Conservation (phyloP, 2,888 invertebrate genomes). For the Actias luna region DNA sequence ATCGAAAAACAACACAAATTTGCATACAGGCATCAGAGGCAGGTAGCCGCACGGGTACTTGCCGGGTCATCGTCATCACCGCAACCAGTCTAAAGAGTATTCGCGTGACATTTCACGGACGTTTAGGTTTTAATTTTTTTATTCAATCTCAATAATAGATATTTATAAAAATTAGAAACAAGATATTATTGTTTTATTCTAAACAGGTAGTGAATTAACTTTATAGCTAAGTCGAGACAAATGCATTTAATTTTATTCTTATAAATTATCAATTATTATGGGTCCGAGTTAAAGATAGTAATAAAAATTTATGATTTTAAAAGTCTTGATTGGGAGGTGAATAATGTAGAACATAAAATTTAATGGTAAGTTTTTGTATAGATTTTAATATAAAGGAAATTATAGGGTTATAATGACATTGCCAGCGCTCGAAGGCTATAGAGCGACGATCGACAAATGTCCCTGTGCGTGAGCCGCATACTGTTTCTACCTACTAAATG, state of each 20-base stretch:
- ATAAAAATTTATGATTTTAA: conserved; percentile 1
- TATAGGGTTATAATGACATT: conserved; percentile 38
- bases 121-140: conserved; percentile 57
- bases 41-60: conserved; percentile 58
- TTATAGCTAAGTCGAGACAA: conserved; percentile 24
- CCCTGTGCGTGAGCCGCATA: conserved; percentile 49
- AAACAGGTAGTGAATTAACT: conserved; percentile 27
- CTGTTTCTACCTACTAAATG: conserved; percentile 13
- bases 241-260: conserved; percentile 22
- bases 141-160: conserved; percentile 34
- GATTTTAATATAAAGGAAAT: conserved; percentile 27
- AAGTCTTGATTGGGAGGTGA: not conserved
- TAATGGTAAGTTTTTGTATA: not conserved
- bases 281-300: not conserved
- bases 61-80: conserved; percentile 73
- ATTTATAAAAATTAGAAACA: conserved; percentile 34
- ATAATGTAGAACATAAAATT: not conserved
- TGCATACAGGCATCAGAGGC: conserved; percentile 69
- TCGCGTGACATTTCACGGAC: conserved; percentile 66
- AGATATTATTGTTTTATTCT: conserved; percentile 37
- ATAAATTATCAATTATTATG: conserved; percentile 15
- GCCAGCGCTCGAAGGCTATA: conserved; percentile 48
- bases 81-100: conserved; percentile 65
- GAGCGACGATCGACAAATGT: conserved; percentile 42
- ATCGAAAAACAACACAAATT: conserved; percentile 67